A percentile compares a stretch with the other conserved stretches of the same genome.
Evolutionary conservation across 2,888 invertebrate species (phyloP).

Genomic region (Pardosa pseudoannulata): DNA sequence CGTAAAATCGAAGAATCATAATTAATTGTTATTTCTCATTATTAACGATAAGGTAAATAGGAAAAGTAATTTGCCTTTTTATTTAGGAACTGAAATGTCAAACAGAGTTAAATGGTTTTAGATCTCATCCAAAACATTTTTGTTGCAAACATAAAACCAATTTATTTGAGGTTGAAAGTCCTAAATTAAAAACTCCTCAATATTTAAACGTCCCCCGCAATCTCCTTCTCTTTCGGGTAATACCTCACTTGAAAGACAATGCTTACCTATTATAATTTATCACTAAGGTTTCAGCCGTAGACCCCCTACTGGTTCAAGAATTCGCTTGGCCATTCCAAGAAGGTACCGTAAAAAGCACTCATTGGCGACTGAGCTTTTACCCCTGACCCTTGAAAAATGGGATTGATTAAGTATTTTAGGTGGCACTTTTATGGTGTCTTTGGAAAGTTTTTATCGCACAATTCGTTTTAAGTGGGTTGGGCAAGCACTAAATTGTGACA

Average conservation of each 20-base stretch:
- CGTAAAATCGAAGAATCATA: too few relatives aligned
- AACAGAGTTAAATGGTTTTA: too few relatives aligned
- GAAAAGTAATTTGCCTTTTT: too few relatives aligned
- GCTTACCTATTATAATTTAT: constrained; percentile 64
- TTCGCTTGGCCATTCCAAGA: constrained; percentile 38
- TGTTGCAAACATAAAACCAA: too few relatives aligned
- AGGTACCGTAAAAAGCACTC: constrained; percentile 33
- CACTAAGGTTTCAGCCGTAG: constrained; percentile 21
- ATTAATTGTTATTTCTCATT: too few relatives aligned
- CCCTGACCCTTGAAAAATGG: constrained; percentile 18
- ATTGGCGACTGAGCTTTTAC: constrained; percentile 24
- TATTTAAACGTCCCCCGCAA: constrained; percentile 35
- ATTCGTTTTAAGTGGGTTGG: constrained; percentile 29
- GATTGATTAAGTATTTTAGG: constrained; percentile 47
- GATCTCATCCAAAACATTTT: too few relatives aligned
- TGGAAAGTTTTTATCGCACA: constrained; percentile 38
- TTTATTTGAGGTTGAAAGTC: neutral
- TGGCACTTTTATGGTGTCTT: constrained; percentile 57
- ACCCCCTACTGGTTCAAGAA: constrained; percentile 60
- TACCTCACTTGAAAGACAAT: constrained; percentile 45
- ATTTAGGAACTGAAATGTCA: too few relatives aligned
- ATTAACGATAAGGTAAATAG: too few relatives aligned
- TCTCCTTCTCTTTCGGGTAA: constrained; percentile 13
- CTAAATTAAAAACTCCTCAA: neutral
- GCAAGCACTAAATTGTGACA: constrained; percentile 12